These are phyloP conservation scores for Rhimphoctona megacephalus DNA, from an alignment of 2,888 invertebrate genomes.

Conservation along the genomic window DNA sequence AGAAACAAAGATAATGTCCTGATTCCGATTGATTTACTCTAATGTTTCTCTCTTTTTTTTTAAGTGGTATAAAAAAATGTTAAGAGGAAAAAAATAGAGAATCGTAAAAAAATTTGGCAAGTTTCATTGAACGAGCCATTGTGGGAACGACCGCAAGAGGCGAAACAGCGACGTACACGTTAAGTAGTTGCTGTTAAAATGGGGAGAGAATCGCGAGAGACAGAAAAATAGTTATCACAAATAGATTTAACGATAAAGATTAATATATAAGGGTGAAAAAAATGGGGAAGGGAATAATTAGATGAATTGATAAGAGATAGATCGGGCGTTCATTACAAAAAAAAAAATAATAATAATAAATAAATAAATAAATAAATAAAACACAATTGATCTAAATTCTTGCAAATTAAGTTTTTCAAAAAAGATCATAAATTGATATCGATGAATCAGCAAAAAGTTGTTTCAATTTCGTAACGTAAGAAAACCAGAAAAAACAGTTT, in stretches of 20 bases:
- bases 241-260: constrained; percentile 63
- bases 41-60: not conserved
- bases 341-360: not conserved
- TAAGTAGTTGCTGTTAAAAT: constrained; percentile 68
- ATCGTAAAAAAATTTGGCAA: constrained; percentile 43
- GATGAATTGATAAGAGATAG: constrained; percentile 47
- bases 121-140: constrained; percentile 31
- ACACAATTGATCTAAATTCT: not conserved
- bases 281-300: not conserved
- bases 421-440: not conserved
- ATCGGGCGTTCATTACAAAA: constrained; percentile 39
- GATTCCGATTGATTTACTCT: not conserved
- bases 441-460: not conserved
- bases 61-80: not conserved
- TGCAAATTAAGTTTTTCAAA: not conserved
- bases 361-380: no score
- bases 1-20: not conserved
- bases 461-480: not conserved
- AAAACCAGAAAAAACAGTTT: not conserved
- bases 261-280: constrained; percentile 51
- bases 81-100: not conserved
- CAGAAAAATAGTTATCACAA: constrained; percentile 71
- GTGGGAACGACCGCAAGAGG: not conserved
- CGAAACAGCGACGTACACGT: constrained; percentile 29
- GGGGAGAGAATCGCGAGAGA: constrained; percentile 74